Evolutionary conservation across 2,888 invertebrate species (phyloP), one percentile per base, ranked within the genome.

Genomic region (Chloroclystis v-ata): DNA sequence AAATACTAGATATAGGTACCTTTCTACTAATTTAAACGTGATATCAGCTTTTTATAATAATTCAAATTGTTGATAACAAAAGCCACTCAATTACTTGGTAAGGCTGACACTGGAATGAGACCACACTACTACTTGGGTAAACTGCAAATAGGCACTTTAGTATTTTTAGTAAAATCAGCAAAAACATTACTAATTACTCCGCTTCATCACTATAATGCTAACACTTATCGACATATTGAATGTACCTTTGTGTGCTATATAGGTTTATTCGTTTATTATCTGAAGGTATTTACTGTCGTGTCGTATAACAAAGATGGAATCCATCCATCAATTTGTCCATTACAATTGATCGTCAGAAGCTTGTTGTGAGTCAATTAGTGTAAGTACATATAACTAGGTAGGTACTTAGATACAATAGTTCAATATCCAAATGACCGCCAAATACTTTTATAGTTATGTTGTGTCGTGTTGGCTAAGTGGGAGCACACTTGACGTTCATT

Each of bases 51-150:
- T n/a, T n/a, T n/a, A 20, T 20, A 20, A 20, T 20, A 4, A 20
- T 20, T 20, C 20, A 20, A 20, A 20, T 20, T 6, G 26, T 8
- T 26, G 32, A 30, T 14, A 13, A 14, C 32, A 16, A 20, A 20
- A 20, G 3, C 20, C 16, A 24, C 10, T 8, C 10, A 4, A 10
- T 10, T 1, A 24, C n/a, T 14, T 4, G 13, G n/a, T 16, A 10
- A 5, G 44, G 37, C 42, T 47, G 24, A 42, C 32, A 37, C 28
- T 37, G 39, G 40, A 38, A 29, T 33, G 14, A 43, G 20, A 30
- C 37, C 12, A 24, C 38, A 47, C 28, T 32, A 30, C 26, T 2
- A 7, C 2, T n/a, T 5, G 5, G 9, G 12, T 13, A 32, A 8
- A 37, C 16, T 35, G 4, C 33, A 1, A 4, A 14, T 29, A n/a